Evolutionary conservation across 1,140 invertebrate genomes (phyloP).

Genomic region (Drosophila subobscura): DNA sequence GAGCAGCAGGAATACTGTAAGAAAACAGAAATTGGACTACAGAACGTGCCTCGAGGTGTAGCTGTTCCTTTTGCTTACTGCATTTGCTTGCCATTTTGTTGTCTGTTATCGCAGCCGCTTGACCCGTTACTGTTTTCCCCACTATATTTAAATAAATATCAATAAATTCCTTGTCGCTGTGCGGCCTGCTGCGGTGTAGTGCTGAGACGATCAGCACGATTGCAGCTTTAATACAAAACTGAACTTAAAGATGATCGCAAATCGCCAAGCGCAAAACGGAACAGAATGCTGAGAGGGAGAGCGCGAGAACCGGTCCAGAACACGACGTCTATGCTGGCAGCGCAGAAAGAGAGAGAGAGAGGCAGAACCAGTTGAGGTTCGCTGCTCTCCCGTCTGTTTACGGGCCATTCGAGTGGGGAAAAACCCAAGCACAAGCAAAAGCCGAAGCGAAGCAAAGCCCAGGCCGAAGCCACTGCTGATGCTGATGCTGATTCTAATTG

Average conservation of each 20-base stretch:
- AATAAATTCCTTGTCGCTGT: slow-evolving; percentile 16
- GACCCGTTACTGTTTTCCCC: not conserved
- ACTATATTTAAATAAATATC: not conserved
- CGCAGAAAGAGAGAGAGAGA: not conserved
- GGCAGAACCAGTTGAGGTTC: slow-evolving; percentile 32
- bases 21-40: slow-evolving; percentile 1
- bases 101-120: slow-evolving; percentile 8
- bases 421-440: slow-evolving; percentile 36
- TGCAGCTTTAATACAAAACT: slow-evolving; percentile 63
- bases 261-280: slow-evolving; percentile 4
- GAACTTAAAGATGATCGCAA: slow-evolving; percentile 20
- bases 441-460: too few relatives aligned
- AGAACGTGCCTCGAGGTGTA: not conserved
- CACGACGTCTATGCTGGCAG: slow-evolving; percentile 8
- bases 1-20: slow-evolving; percentile 26
- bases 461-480: too few relatives aligned
- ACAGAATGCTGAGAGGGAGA: slow-evolving; percentile 8
- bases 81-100: slow-evolving; percentile 57
- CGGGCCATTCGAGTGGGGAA: slow-evolving; percentile 36
- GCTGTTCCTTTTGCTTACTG: slow-evolving; percentile 40
- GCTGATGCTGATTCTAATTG: slow-evolving; percentile 41
- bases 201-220: slow-evolving; percentile 52
- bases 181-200: slow-evolving; percentile 19
- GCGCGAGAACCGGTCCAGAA: slow-evolving; percentile 59
- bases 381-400: not conserved